Base-by-base conservation (phyloP, 1,140 invertebrate genomes). In the Drepana arcuata region DNA sequence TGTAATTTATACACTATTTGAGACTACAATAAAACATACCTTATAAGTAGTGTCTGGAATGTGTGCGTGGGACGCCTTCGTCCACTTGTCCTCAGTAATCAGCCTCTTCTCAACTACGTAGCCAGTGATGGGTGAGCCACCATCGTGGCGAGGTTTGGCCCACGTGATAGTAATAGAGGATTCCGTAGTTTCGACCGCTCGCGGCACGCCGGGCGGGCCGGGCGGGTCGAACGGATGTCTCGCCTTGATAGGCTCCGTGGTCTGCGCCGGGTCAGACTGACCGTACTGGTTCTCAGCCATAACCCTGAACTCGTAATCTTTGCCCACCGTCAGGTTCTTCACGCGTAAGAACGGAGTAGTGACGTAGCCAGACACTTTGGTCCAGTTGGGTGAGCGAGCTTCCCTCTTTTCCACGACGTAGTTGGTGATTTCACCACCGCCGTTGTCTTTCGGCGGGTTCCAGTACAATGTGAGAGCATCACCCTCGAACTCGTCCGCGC, bases 231-330 rank as follows among this genome's bases (percentile, higher is more conserved):
- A 99, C 60, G 97, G 96, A 93, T 97, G 93, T 84, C 95, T 94
- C 0, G 97, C 96, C 48, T 89, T 89, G 49, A 99, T 93, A 7
- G 96, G 92, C 71, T 97, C 93, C 10, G 87, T 88, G 0, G 95
- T 97, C 16, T 88, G 88, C 6, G 92, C 92, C 4, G 96, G 95
- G 50, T 99, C 97, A 14, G 96, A 97, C 38, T 93, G 90, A 23
- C 97, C 98, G 63, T 98, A 96, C 61, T 95, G 90, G 82, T 99
- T 99, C 79, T 99, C 97, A 34, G 97, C 97, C 87, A 96, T 92
- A 1, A 99, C 97, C 41, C 97, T 88, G 89, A 99, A 99, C 52
- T 99, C 97, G 72, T 99, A 99, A 16, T 95, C 91, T 46, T 89
- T 89, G 21, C 95, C 96, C 12, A 98, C 91, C 1, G 89, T 91